Conservation (phyloP, 2,113 vertebrate genomes). For the Vulpes lagopus region DNA sequence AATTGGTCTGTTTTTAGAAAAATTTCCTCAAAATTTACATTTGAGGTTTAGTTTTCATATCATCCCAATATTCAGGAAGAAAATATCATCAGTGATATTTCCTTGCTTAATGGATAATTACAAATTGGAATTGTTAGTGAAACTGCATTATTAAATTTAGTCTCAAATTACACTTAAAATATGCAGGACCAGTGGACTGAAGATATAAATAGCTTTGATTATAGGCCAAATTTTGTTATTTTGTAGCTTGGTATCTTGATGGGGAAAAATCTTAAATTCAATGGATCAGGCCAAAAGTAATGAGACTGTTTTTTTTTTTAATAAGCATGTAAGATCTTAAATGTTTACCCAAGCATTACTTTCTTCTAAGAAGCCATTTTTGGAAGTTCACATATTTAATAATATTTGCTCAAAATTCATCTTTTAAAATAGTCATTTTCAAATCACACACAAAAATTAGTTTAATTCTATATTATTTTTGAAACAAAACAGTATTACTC, state of each 20-base stretch:
- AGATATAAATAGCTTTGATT: conserved; percentile 65
- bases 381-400: conserved; percentile 38
- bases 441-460: background rate
- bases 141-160: conserved; percentile 60
- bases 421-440: conserved; percentile 33
- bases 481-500: conserved; percentile 37
- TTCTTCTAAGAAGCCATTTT: conserved; percentile 34
- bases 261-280: background rate
- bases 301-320: conserved; percentile 32
- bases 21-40: conserved; percentile 52
- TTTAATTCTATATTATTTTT: conserved; percentile 56
- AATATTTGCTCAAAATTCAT: conserved; percentile 25
- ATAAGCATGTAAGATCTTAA: background rate
- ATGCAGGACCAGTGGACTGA: conserved; percentile 23
- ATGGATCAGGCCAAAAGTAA: conserved; percentile 50
- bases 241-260: conserved; percentile 49
- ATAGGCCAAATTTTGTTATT: conserved; percentile 63
- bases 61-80: conserved; percentile 35
- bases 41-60: conserved; percentile 51
- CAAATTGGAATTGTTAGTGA: conserved; percentile 60
- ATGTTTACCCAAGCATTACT: conserved; percentile 50
- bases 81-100: conserved; percentile 16
- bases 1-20: conserved; percentile 29
- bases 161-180: conserved; percentile 68
- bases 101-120: conserved; percentile 58